These are phyloP conservation scores for Lacerta viridis DNA, from an alignment of 2,797 vertebrate species.

Conservation along the genomic window DNA sequence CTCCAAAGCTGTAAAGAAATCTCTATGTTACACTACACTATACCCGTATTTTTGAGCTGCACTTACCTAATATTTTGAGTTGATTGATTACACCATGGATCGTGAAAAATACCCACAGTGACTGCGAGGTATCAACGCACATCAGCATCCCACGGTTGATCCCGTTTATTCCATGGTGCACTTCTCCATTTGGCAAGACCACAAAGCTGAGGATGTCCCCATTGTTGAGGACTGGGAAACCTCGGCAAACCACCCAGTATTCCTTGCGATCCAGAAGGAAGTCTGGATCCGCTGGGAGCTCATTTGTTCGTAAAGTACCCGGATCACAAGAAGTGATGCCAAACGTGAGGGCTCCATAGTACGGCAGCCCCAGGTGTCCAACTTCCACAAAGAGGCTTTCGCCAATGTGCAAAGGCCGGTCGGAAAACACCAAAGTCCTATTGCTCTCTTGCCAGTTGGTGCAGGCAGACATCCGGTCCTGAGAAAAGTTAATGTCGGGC, in stretches of 20 bases:
- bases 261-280: slow-evolving; percentile 97
- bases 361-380: slow-evolving; percentile 91
- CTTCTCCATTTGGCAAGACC: slow-evolving; percentile 91
- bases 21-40: neutral
- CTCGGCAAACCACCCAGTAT: slow-evolving; percentile 97
- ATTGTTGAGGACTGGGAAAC: slow-evolving; percentile 88
- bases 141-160: slow-evolving; percentile 91
- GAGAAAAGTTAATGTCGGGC: slow-evolving; percentile 91
- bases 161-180: slow-evolving; percentile 93
- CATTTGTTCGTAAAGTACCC: slow-evolving; percentile 87
- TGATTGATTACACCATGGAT: slow-evolving; percentile 95
- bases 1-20: neutral
- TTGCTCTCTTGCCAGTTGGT: slow-evolving; percentile 94
- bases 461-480: slow-evolving; percentile 92
- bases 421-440: slow-evolving; percentile 94
- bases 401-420: slow-evolving; percentile 91
- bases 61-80: slow-evolving; percentile 94
- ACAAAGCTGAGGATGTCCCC: slow-evolving; percentile 95
- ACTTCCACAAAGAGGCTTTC: slow-evolving; percentile 95
- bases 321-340: slow-evolving; percentile 98
- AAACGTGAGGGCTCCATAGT: slow-evolving; percentile 92
- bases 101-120: slow-evolving; percentile 96
- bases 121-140: slow-evolving; percentile 95
- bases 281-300: slow-evolving; percentile 94
- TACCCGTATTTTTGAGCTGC: neutral